Percentiles rank a stretch among this genome's conserved stretches.
phyloP scores from a whole-genome alignment of 2,797 vertebrate genomes.

The Cetoscarus ocellatus region DNA sequence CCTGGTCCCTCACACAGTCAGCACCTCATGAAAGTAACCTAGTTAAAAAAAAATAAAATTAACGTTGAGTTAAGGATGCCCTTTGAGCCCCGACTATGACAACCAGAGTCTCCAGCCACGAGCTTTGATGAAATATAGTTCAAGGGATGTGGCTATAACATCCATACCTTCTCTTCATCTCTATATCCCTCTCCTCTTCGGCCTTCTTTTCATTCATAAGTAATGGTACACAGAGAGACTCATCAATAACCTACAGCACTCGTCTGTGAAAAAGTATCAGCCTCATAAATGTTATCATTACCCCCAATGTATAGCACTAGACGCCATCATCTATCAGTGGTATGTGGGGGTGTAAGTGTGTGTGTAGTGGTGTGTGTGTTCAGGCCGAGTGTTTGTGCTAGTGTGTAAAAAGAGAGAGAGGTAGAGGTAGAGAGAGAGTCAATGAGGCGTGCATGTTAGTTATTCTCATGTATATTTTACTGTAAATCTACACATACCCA shows the following conservation, averaged over 20 bases:
- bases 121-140: conserved; percentile 85
- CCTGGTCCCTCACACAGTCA: conserved; percentile 18
- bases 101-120: conserved; percentile 52
- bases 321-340: conserved; percentile 55
- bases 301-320: conserved; percentile 58
- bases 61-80: conserved; percentile 49
- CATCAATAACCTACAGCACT: conserved; percentile 81
- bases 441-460: conserved; percentile 47
- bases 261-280: conserved; percentile 74
- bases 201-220: conserved; percentile 82
- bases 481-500: conserved; percentile 39
- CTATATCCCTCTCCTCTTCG: conserved; percentile 53
- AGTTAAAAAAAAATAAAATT: conserved; percentile 20
- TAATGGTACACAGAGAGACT: conserved; percentile 78
- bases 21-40: conserved; percentile 36
- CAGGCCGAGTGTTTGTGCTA: conserved; percentile 37
- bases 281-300: conserved; percentile 83
- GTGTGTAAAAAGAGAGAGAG: conserved; percentile 28
- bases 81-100: conserved; percentile 50
- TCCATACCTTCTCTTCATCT: conserved; percentile 76
- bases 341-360: conserved; percentile 40
- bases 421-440: conserved; percentile 28
- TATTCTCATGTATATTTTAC: conserved; percentile 52
- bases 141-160: conserved; percentile 72
- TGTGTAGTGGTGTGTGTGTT: conserved; percentile 15